Base-by-base conservation (phyloP, 1,140 invertebrate species). In the Nasonia vitripennis region DNA sequence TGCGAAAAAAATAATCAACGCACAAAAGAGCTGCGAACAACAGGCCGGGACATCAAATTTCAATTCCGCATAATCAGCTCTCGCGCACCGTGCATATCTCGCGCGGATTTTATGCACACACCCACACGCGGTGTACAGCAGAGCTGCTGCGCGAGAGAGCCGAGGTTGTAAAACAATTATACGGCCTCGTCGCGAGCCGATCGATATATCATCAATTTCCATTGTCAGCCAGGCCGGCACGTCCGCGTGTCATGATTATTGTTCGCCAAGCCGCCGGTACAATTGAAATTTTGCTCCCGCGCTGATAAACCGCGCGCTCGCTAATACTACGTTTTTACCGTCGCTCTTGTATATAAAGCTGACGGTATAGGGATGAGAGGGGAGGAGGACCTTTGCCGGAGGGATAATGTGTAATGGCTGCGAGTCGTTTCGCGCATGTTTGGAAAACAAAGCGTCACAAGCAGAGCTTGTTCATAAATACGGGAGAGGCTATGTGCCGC, bases 201-300 rank as follows among this genome's bases (percentile, higher is more conserved):
- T 91, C 88, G 88, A 91, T 91, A 91, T 89, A 91, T 91, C 89
- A 90, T 91, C 89, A 90, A 91, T 90, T 91, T 31, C 88, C 89
- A 91, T 91, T 91, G 90, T 90, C 90, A 90, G 23, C 17, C 23
- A 31, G 3, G 1, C 23, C 88, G 90, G 89, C 87, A 89, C 89
- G 89, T 87, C 87, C 86, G 88, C 90, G 89, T 91, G 89, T 92
- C 90, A 91, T 90, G 90, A 92, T 92, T 91, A 91, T 91, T 91
- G 90, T 91, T 89, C 89, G 87, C 86, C 90, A 89, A 86, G 87
- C 88, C 87, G 85, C 87, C 86, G 87, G 87, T 91, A 91, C 90
- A 90, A 91, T 89, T 45, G 83, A 88, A 89, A 89, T 88, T 87
- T 86, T 78, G 82, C 37, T 68, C 80, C 81, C 34, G 68, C 78